Percentiles rank a stretch among this genome's conserved stretches.
Conservation (phyloP, 2,113 vertebrate genomes). For the Cettia cetti region DNA sequence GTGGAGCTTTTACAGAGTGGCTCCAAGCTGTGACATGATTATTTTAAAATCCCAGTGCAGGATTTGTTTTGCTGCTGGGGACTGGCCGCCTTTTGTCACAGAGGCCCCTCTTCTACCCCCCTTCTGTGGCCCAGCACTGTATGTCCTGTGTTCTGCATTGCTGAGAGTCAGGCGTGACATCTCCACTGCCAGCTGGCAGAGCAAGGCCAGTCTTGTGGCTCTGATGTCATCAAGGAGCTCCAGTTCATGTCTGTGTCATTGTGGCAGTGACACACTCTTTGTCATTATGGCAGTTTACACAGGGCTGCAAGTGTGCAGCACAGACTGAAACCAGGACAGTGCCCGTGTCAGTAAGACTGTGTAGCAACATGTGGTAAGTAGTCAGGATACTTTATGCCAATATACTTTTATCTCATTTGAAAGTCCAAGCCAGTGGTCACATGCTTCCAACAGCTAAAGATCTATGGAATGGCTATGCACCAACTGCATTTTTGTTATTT, state of each 20-base stretch:
- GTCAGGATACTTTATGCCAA: background rate
- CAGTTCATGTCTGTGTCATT: background rate
- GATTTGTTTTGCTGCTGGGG: background rate
- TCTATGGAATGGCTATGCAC: background rate
- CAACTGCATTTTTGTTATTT: background rate
- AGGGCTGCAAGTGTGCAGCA: background rate
- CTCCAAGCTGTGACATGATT: background rate
- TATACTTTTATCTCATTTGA: background rate
- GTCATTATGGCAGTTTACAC: background rate
- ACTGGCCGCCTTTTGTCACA: background rate
- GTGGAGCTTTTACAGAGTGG: background rate
- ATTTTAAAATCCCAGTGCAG: background rate
- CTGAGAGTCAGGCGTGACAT: background rate
- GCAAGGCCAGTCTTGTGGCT: accelerated
- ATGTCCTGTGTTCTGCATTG: accelerated
- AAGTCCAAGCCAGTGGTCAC: background rate
- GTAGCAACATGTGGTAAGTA: background rate
- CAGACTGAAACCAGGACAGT: background rate
- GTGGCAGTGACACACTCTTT: background rate
- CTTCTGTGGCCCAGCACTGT: accelerated
- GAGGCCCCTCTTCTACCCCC: background rate
- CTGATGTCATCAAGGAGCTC: background rate
- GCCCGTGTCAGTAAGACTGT: background rate
- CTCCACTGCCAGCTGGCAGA: background rate
- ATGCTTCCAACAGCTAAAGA: background rate